Evolutionary conservation across 30 jellyfish, hydroid and myxozoan species (phyloP).

Genomic region (Pelagia noctiluca): DNA sequence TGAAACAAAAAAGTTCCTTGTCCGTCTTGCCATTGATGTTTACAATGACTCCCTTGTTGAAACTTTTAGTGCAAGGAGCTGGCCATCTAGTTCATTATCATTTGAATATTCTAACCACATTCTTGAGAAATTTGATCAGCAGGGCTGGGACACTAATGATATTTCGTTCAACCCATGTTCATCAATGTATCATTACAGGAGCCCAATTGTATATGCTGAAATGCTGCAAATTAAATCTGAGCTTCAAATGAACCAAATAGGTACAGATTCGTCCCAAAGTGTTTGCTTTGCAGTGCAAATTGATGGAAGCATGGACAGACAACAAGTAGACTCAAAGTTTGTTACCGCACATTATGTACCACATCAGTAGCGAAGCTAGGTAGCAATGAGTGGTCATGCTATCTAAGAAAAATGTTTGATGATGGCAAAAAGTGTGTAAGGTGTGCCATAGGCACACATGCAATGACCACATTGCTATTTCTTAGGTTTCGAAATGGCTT

Average conservation of each 20-base stretch:
- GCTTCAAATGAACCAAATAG: slow-evolving; percentile 6
- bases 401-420: neutral
- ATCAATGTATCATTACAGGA: slow-evolving; percentile 24
- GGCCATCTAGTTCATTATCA: neutral
- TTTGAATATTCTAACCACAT: slow-evolving; percentile 1
- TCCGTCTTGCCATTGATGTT: neutral
- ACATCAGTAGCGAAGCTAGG: neutral
- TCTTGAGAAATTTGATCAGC: neutral
- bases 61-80: neutral
- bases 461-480: no score
- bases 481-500: no score
- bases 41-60: neutral
- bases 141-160: slow-evolving; percentile 29
- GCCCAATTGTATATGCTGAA: slow-evolving; percentile 19
- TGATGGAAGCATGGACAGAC: slow-evolving; percentile 31
- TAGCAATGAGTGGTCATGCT: neutral
- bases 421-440: neutral
- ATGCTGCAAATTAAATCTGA: slow-evolving; percentile 18
- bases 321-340: slow-evolving; percentile 20
- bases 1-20: neutral
- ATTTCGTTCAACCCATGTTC: slow-evolving; percentile 14
- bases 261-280: neutral
- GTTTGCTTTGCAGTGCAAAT: slow-evolving; percentile 13
- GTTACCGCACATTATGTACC: slow-evolving; percentile 9
- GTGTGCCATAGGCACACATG: no score